These are phyloP conservation scores for Drosophila imparisetae DNA, from an alignment of 2,888 invertebrate genomes.

Conservation along the genomic window DNA sequence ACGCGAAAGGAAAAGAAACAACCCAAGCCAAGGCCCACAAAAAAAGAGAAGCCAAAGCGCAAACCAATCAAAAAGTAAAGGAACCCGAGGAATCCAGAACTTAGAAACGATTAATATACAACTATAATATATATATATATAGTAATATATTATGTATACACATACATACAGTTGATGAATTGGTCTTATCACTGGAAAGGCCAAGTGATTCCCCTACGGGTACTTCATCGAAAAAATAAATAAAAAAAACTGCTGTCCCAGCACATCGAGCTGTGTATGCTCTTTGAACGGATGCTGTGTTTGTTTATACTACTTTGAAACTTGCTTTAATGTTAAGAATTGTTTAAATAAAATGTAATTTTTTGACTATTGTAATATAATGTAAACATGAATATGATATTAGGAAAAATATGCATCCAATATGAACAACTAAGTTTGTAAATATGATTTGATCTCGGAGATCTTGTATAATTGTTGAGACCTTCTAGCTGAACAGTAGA, in stretches of 20 bases:
- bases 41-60: slow-evolving; percentile 1
- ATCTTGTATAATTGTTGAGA: not conserved
- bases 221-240: slow-evolving; percentile 40
- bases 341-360: not conserved
- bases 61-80: slow-evolving; percentile 41
- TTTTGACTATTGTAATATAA: not conserved
- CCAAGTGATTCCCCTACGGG: slow-evolving; percentile 53
- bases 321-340: not conserved
- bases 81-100: not conserved
- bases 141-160: slow-evolving; percentile 16
- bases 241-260: not conserved
- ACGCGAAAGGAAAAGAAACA: not conserved
- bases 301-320: not conserved
- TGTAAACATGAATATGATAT: not conserved
- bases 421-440: not conserved
- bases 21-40: not conserved
- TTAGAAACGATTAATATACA: slow-evolving; percentile 22
- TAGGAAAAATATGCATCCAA: not conserved
- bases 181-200: slow-evolving; percentile 37
- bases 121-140: slow-evolving; percentile 12
- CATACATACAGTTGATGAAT: not conserved
- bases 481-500: not conserved
- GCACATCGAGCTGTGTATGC: slow-evolving; percentile 11
- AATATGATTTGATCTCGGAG: not conserved
- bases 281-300: not conserved